Base-by-base conservation (phyloP, 2,113 vertebrate genomes). In the Colius striatus region DNA sequence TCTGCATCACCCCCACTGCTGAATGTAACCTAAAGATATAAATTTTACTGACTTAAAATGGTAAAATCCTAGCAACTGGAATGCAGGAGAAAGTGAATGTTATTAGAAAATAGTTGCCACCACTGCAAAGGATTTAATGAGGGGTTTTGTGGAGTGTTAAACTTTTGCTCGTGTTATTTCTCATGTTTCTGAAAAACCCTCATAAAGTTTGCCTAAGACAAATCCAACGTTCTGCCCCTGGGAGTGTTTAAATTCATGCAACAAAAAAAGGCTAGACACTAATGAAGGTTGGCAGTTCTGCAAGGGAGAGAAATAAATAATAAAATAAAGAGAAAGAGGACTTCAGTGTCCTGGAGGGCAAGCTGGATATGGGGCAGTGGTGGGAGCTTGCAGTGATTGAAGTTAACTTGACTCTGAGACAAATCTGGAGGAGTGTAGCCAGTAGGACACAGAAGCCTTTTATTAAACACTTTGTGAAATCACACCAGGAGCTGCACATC, bases 11-110 rank as follows among this genome's bases (percentile, higher is more conserved):
- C 19, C 32, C 12, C 10, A 6, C 13, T 29, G 25, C 30, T 20
- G 21, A 30, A 70, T 58, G 10, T 3, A 60, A 50, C 34, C 11
- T 19, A 54, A 66, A 86, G 20, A 34, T 22, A 58, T 0, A 0
- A 71, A 60, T 71, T 74, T 30, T 26, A 54, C 6, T 41, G 20
- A 20, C 19, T 68, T 51, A 57, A 85, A 61, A 73, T 16, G 18
- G 15, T 7, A 76, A 73, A 66, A 70, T 50, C 25, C 23, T 45
- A 32, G 34, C 10, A 48, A 86, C 13, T 10, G 20, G 27, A 76
- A 92, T 7, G 16, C 8, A 48, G 50, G 34, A 76, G 50, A 73
- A 77, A 8, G 5, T 6, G 3, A 48, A n/a, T 45, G 5, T 60
- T 54, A 41, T 4, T 22, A 70, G 10, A 57, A 66, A 79, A 61